Evolutionary conservation across 2,888 invertebrate genomes (phyloP), one percentile per base, ranked within the genome.

Genomic region (Drosophila kuntzei): DNA sequence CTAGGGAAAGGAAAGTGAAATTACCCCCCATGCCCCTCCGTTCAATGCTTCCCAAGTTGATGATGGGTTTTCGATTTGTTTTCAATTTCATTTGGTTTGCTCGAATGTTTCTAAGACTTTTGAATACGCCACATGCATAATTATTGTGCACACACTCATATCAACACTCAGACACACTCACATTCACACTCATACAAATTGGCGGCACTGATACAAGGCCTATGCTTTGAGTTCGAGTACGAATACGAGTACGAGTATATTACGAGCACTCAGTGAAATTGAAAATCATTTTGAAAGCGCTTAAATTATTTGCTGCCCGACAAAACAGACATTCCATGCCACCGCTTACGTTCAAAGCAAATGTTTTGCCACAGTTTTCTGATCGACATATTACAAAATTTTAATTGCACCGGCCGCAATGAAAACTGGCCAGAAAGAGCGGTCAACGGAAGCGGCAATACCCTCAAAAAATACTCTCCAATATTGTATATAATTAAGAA

Each of bases 1-100:
- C 47, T 78, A 70, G 75, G 87, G 83, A 83, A 83, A 83, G 83
- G 83, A 83, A 83, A 83, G 83, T 83, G 83, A 83, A 88, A 88
- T 77, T 82, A 67, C 27, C 18, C 12, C 46, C 60, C 39, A 14
- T 1, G 27, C n/a, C 9, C 20, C n/a, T 22, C 20, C 12, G 4
- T 27, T 39, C 34, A 14, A 34, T n/a, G 41, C 34, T 41, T 20
- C 20, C 51, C 14, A 6, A 27, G 43, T 11, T 37, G 58, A 7
- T 67, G 62, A 54, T 66, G 44, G 49, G 29, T 47, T 63, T 84
- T 72, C 81, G 67, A 70, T 84, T 81, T 66, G 76, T 88, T 83
- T 87, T 83, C 86, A 82, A 85, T 87, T 87, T 81, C 78, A 69
- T 76, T 81, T 69, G 71, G 58, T 20, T 64, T 63, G 34, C 64